A percentile compares a stretch with the other conserved stretches of the same genome.
These are phyloP conservation scores for Heliothis subflexa DNA, from an alignment of 1,140 invertebrate species.

Conservation along the genomic window DNA sequence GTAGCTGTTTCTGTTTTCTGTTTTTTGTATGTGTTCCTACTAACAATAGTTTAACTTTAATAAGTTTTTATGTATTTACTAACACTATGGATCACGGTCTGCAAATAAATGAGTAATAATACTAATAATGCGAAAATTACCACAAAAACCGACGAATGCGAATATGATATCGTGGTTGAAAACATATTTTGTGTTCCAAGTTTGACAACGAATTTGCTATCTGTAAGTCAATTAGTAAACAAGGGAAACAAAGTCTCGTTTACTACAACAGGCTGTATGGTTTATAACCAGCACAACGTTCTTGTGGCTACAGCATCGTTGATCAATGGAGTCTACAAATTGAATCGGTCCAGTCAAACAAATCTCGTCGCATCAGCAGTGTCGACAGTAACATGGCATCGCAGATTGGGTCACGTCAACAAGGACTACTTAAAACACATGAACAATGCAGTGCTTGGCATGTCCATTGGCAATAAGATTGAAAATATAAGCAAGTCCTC, in stretches of 20 bases:
- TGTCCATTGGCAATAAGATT: slow-evolving; percentile 17
- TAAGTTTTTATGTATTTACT: too few relatives aligned
- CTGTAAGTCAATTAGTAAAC: slow-evolving; percentile 38
- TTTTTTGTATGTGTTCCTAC: too few relatives aligned
- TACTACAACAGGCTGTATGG: neutral
- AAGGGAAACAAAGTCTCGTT: slow-evolving; percentile 41
- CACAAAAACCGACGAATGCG: too few relatives aligned
- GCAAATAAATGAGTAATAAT: too few relatives aligned
- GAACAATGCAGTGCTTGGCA: slow-evolving; percentile 26
- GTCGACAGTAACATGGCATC: slow-evolving; percentile 29
- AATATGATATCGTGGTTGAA: slow-evolving; percentile 31
- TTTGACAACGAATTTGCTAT: slow-evolving; percentile 38
- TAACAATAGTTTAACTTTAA: too few relatives aligned
- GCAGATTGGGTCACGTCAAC: slow-evolving; percentile 45
- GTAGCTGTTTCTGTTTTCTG: too few relatives aligned
- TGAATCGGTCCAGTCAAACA: neutral
- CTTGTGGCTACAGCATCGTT: slow-evolving; percentile 27
- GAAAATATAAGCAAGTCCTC: slow-evolving; percentile 21
- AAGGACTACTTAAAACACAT: slow-evolving; percentile 24
- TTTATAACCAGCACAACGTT: slow-evolving; percentile 21
- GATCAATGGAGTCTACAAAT: slow-evolving; percentile 37
- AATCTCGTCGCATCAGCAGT: slow-evolving; percentile 22
- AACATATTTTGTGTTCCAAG: slow-evolving; percentile 28
- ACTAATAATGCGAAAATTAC: too few relatives aligned
- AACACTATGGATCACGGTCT: too few relatives aligned